Evolutionary conservation across 2,888 invertebrate genomes (phyloP).

Genomic region (Antheraea assamensis): DNA sequence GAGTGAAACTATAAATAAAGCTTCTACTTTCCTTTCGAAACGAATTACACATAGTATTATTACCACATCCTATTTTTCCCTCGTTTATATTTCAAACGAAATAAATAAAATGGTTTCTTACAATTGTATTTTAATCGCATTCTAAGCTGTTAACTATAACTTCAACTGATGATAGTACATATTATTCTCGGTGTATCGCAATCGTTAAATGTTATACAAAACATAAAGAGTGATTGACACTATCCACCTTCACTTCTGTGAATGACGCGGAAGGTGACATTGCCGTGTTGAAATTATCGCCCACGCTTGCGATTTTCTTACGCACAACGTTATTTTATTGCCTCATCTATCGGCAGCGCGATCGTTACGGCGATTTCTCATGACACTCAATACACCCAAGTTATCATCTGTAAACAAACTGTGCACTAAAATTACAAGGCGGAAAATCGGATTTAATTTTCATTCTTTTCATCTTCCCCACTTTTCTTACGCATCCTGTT

Average conservation of each 20-base stretch:
- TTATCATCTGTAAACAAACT: background rate
- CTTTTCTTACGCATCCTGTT: background rate
- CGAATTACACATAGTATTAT: background rate
- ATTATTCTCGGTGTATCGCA: background rate
- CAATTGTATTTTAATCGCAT: background rate
- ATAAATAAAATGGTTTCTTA: background rate
- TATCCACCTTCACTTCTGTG: constrained; percentile 49
- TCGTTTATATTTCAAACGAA: background rate
- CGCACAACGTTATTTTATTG: constrained; percentile 41
- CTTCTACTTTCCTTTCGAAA: background rate
- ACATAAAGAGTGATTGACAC: constrained; percentile 43
- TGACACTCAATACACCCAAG: background rate
- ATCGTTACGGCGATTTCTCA: background rate
- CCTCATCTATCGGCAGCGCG: constrained; percentile 32
- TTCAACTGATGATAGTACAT: background rate
- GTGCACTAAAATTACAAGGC: background rate
- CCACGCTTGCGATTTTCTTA: constrained; percentile 46
- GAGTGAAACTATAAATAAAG: background rate
- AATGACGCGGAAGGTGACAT: constrained; percentile 60
- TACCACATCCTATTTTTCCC: background rate
- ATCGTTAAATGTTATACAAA: constrained; percentile 5
- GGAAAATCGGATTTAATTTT: background rate
- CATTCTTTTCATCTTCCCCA: background rate
- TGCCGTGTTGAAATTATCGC: constrained; percentile 59
- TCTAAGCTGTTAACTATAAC: background rate